These are phyloP conservation scores for Rhimphoctona megacephalus DNA, from an alignment of 2,888 invertebrate genomes.

Conservation along the genomic window DNA sequence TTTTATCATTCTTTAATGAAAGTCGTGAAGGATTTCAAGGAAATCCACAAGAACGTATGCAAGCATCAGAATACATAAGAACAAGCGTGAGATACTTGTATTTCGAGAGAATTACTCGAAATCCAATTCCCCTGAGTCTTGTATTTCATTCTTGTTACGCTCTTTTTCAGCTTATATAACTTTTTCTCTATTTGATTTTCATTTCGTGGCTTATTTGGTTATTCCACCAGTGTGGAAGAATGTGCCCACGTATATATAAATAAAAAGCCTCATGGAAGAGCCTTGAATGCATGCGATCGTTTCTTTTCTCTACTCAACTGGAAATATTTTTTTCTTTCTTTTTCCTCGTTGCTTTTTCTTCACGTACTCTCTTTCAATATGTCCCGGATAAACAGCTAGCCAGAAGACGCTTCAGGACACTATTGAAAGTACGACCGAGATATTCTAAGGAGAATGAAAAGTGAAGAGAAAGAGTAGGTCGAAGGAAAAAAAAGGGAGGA, in stretches of 20 bases:
- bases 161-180: constrained; percentile 30
- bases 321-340: constrained; percentile 34
- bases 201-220: constrained; percentile 61
- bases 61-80: neutral
- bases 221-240: constrained; percentile 2
- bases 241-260: neutral
- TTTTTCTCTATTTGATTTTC: constrained; percentile 55
- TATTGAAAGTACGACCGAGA: constrained; percentile 31
- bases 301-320: constrained; percentile 39
- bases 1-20: neutral
- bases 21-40: neutral
- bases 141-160: constrained; percentile 4
- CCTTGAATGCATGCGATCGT: constrained; percentile 38
- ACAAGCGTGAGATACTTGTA: neutral
- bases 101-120: constrained; percentile 29
- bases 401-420: neutral
- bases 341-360: constrained; percentile 5
- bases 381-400: constrained; percentile 40
- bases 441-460: constrained; percentile 22
- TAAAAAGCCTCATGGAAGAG: neutral
- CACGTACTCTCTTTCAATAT: constrained; percentile 41
- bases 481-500: neutral
- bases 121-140: constrained; percentile 37
- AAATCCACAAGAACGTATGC: constrained; percentile 1
- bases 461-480: constrained; percentile 3